Base-by-base conservation (phyloP, 2,113 vertebrate genomes). In the Lophochroa leadbeateri region DNA sequence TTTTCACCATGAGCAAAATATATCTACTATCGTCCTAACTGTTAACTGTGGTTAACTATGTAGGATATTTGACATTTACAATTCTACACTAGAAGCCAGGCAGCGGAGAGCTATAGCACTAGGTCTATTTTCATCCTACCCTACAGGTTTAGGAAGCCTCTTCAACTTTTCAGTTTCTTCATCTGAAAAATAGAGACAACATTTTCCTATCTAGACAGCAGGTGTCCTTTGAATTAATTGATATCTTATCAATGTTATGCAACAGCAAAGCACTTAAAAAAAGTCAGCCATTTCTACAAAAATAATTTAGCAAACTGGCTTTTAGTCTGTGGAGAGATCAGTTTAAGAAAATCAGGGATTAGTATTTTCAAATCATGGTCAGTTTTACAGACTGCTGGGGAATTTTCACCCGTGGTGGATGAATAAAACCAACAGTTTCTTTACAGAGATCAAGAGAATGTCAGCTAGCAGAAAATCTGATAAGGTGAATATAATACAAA, bases 171-270 rank as follows among this genome's bases (percentile, higher is more conserved):
- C 27, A 25, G 28, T 58, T 92, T 77, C n/a, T 65, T 41, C 37
- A 33, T 61, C 29, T 95, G 86, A 57, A 96, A 94, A 92, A 74
- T 0, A 57, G 49, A 77, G 68, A 81, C 88, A 88, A 77, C 17
- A 70, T 47, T 94, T 95, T 86, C 64, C 24, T 78, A 11, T 27
- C 50, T 53, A 63, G 28, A 39, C 37, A 70, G 23, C n/a, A 71
- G 23, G 4, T 53, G 3, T 41, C 5, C 13, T 84, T 86, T 70
- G 28, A 84, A 89, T 84, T 78, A 86, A 67, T 33, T 67, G 27
- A 14, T 41, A 19, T 50, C n/a, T 81, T 92, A 91, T 78, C 64
- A 69, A 27, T 37, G 18, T 35, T 70, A 47, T 10, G 60, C 49
- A 87, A 87, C 80, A 84, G 46, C 20, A 70, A 81, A 88, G 1